phyloP scores from a whole-genome alignment of 2,113 vertebrate species.

The Octodon degus region DNA sequence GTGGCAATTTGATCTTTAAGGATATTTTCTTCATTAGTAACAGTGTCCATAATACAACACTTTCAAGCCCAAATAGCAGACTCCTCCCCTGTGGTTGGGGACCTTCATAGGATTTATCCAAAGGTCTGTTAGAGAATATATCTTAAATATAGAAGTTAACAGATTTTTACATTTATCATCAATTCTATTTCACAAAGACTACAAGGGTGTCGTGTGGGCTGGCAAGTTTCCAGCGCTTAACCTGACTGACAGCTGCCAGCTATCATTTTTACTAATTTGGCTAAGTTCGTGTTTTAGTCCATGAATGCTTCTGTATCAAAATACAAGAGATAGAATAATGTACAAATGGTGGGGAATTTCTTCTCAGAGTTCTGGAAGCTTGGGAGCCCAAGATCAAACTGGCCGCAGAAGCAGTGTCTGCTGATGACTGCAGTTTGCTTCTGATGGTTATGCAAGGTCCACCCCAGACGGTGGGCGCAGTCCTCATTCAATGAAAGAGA shows the following conservation, averaged over 20 bases:
- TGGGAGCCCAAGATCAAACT: background rate
- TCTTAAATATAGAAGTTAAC: background rate
- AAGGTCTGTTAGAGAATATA: background rate
- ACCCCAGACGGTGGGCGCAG: background rate
- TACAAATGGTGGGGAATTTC: background rate
- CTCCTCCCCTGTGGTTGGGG: background rate
- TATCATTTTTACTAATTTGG: conserved; percentile 9
- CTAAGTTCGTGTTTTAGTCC: background rate
- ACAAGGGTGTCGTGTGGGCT: background rate
- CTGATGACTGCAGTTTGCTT: background rate
- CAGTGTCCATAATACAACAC: background rate
- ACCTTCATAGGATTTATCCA: background rate
- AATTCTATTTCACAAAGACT: background rate
- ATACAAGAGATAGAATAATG: background rate
- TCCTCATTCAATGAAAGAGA: background rate
- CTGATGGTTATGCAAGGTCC: background rate
- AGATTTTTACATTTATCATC: background rate
- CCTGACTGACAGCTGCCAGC: background rate
- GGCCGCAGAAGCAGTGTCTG: background rate
- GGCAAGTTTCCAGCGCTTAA: background rate
- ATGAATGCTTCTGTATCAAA: background rate
- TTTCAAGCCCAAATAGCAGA: background rate
- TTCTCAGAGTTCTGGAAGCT: background rate
- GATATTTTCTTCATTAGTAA: background rate
- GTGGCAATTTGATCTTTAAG: background rate